A percentile compares a stretch with the other conserved stretches of the same genome.
Conservation (phyloP, 2,888 invertebrate genomes). For the Cosmorhoe ocellata region DNA sequence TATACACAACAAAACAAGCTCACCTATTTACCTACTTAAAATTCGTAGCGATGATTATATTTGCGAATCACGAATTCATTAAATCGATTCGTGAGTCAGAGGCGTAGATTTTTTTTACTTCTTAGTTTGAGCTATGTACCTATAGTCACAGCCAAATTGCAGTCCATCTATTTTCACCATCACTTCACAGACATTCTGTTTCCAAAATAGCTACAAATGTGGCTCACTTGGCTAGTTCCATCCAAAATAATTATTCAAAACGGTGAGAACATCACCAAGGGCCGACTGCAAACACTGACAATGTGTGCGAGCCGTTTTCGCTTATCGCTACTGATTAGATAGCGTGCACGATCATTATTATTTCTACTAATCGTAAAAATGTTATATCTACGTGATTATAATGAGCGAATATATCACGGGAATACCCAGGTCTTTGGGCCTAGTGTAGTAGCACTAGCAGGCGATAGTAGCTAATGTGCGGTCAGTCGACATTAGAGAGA, state of each 20-base stretch:
- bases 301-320: conserved; percentile 48
- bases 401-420: not conserved
- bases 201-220: not conserved
- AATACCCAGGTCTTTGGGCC: no score
- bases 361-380: conserved; percentile 62
- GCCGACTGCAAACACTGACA: conserved; percentile 58
- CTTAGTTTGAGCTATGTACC: not conserved
- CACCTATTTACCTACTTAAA: not conserved
- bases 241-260: conserved; percentile 12
- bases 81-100: not conserved
- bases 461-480: no score
- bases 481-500: no score
- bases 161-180: not conserved
- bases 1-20: not conserved
- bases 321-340: conserved; percentile 71
- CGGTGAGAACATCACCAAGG: conserved; percentile 40
- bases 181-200: not conserved
- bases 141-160: no score
- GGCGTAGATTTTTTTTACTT: no score
- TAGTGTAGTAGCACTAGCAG: no score
- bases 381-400: conserved; percentile 32
- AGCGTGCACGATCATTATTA: conserved; percentile 65
- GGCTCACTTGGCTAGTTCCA: not conserved
- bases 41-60: not conserved
- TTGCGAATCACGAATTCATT: not conserved